Conservation (phyloP, 2,888 invertebrate species). For the Drosophila heteroneura region DNA sequence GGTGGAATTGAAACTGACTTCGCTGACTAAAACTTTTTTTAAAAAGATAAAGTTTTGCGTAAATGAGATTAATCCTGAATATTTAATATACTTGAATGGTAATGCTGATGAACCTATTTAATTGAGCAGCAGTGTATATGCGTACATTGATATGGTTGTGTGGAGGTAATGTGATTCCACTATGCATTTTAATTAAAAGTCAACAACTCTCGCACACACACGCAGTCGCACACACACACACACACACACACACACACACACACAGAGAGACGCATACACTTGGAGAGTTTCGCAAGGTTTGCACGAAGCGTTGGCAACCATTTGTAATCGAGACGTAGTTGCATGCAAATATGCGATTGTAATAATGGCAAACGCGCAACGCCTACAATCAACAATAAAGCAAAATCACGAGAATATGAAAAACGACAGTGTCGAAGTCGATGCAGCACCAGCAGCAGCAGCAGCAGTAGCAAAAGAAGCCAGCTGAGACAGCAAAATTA, state of each 20-base stretch:
- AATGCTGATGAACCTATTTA: background rate
- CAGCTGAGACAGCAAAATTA: conserved; percentile 34
- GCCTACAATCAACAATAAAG: conserved; percentile 43
- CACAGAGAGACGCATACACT: background rate
- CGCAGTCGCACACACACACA: background rate
- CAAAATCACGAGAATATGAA: conserved; percentile 35
- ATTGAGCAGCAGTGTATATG: background rate
- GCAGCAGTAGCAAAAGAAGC: conserved; percentile 9
- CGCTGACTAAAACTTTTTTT: too few relatives aligned
- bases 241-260: background rate
- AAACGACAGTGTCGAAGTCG: background rate
- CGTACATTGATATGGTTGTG: conserved; percentile 43
- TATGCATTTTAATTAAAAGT: conserved; percentile 80
- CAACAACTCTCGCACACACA: conserved; percentile 63
- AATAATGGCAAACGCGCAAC: conserved; percentile 42
- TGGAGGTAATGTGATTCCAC: conserved; percentile 77
- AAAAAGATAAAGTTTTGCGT: too few relatives aligned
- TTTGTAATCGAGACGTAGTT: conserved; percentile 65
- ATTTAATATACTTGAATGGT: background rate
- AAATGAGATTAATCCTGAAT: background rate
- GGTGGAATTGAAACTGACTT: too few relatives aligned
- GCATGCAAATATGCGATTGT: conserved; percentile 66
- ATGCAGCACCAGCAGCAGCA: conserved; percentile 1
- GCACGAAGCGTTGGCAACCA: conserved; percentile 53
- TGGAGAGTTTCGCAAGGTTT: conserved; percentile 46